Conservation (phyloP, 2,797 vertebrate species). For the Coregonus suidteri region DNA sequence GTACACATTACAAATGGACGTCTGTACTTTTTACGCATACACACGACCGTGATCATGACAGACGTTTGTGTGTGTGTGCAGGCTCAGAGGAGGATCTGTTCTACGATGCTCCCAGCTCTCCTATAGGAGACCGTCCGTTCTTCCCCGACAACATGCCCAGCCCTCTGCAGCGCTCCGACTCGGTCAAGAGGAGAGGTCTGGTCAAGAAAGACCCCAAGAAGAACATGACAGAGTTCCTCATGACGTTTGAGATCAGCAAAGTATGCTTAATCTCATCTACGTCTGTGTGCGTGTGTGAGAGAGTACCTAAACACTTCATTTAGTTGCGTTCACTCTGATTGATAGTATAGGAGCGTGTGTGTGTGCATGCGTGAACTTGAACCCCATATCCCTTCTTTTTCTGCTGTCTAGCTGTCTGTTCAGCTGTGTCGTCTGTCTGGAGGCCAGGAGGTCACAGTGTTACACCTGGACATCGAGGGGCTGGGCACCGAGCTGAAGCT, state of each 20-base stretch:
- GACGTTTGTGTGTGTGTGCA: constrained; percentile 41
- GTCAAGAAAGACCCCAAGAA: constrained; percentile 80
- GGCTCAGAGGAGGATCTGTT: constrained; percentile 94
- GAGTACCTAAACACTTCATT: background rate
- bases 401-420: constrained; percentile 82
- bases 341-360: background rate
- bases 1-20: background rate
- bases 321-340: no score
- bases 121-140: constrained; percentile 79
- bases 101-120: constrained; percentile 92
- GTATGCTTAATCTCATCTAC: constrained; percentile 66
- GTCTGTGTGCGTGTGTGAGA: constrained; percentile 13
- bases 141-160: constrained; percentile 74
- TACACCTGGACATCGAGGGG: constrained; percentile 84
- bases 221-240: constrained; percentile 87
- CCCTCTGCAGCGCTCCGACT: constrained; percentile 57
- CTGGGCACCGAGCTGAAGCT: constrained; percentile 90
- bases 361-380: background rate
- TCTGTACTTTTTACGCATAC: background rate
- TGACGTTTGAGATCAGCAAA: constrained; percentile 90
- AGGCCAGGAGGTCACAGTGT: constrained; percentile 79
- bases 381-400: background rate
- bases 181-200: constrained; percentile 64
- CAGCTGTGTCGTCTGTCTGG: constrained; percentile 83
- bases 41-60: background rate